Evolutionary conservation across 2,888 invertebrate genomes (phyloP).

Genomic region (Caenorhabditis zanzibari): DNA sequence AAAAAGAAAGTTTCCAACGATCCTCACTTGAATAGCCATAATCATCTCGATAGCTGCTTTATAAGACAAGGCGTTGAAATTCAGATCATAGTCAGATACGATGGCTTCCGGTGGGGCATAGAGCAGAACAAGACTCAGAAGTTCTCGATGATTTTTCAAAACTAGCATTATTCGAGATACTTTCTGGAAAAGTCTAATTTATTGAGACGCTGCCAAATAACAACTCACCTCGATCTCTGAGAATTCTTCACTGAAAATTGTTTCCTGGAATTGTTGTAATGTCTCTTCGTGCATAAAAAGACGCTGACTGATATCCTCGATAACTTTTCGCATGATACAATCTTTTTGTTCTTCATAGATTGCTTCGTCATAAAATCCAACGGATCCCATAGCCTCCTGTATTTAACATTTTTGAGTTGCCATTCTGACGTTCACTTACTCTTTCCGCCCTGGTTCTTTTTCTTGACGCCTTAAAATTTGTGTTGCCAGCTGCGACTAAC

Average conservation of each 20-base stretch:
- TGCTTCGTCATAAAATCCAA: constrained; percentile 33
- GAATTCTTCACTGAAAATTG: constrained; percentile 13
- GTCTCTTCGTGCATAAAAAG: constrained; percentile 63
- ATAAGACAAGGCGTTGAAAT: constrained; percentile 8
- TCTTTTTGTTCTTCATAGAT: constrained; percentile 15
- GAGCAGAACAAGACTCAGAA: constrained; percentile 34
- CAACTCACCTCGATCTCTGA: constrained; percentile 11
- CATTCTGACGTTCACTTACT: background rate
- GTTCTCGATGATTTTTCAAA: constrained; percentile 27
- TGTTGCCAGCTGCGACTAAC: background rate
- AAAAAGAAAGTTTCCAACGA: too few relatives aligned
- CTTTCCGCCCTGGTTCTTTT: constrained; percentile 47
- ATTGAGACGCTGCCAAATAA: too few relatives aligned
- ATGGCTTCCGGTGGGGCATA: constrained; percentile 43
- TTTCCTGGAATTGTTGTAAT: constrained; percentile 16
- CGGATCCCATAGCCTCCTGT: constrained; percentile 40
- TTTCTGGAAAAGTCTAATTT: constrained; percentile 30
- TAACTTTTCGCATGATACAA: constrained; percentile 24
- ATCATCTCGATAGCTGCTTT: constrained; percentile 60
- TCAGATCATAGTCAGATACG: constrained; percentile 6
- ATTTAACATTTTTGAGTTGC: background rate
- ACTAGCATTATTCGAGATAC: constrained; percentile 12
- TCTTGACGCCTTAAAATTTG: constrained; percentile 13
- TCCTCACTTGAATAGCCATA: constrained; percentile 39
- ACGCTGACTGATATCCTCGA: constrained; percentile 45